Conservation (phyloP, 2,888 invertebrate species). For the Spodoptera littoralis region DNA sequence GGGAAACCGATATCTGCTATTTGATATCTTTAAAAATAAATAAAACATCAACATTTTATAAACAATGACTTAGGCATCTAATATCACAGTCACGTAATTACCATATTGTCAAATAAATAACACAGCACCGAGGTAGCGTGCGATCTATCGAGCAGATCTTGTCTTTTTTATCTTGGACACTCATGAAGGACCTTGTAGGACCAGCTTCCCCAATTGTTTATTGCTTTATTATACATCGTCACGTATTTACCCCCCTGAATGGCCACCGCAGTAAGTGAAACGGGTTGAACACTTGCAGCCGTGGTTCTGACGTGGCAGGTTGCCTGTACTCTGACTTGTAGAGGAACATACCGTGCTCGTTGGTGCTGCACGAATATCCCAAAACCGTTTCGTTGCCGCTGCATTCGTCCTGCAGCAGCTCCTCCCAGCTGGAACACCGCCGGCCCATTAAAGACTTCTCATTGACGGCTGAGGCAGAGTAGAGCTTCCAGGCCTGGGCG, state of each 20-base stretch:
- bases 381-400: conserved; percentile 67
- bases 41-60: conserved; percentile 33
- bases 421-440: conserved; percentile 69
- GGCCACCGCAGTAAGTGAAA: conserved; percentile 61
- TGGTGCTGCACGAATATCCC: conserved; percentile 69
- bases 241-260: conserved; percentile 1
- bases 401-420: conserved; percentile 67
- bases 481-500: conserved; percentile 78
- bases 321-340: conserved; percentile 64
- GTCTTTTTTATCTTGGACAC: no score
- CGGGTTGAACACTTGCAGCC: conserved; percentile 65
- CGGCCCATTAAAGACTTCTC: conserved; percentile 64
- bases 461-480: conserved; percentile 69
- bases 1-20: conserved; percentile 33
- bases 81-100: conserved; percentile 66
- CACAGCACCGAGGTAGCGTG: not conserved
- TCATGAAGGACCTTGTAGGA: not conserved
- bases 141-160: no score
- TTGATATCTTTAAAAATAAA: conserved; percentile 22
- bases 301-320: conserved; percentile 4
- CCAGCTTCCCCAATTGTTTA: not conserved
- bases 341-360: conserved; percentile 71
- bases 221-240: not conserved
- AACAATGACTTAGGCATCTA: conserved; percentile 52
- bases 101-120: conserved; percentile 27